Conservation (phyloP, 2,113 vertebrate genomes). For the Galeopterus variegatus region DNA sequence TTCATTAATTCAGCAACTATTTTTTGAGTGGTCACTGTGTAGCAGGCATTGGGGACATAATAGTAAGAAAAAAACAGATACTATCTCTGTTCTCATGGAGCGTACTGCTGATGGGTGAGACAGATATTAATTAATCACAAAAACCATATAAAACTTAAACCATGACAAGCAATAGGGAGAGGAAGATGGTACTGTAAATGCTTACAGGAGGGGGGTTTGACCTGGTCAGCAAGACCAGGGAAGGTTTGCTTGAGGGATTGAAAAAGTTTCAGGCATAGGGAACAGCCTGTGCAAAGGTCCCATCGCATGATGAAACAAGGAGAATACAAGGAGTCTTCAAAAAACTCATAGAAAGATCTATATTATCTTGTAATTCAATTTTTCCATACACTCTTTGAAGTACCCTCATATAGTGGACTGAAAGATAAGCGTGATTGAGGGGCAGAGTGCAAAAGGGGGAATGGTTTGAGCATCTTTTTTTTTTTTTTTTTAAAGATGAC, state of each 20-base stretch:
- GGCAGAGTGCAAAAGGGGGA: not conserved
- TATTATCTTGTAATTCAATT: too few species aligned
- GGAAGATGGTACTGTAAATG: not conserved
- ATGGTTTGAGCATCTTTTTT: too few species aligned
- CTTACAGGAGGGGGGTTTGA: not conserved
- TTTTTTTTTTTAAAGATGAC: too few species aligned
- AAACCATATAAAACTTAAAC: constrained; percentile 13
- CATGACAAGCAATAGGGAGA: not conserved
- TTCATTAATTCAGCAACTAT: constrained; percentile 25
- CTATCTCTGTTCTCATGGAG: not conserved
- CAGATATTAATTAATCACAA: not conserved
- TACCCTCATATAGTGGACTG: not conserved
- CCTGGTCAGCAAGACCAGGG: not conserved
- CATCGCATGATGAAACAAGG: not conserved
- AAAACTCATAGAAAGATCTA: too few species aligned
- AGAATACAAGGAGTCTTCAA: not conserved
- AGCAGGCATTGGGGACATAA: not conserved
- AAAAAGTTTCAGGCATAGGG: not conserved
- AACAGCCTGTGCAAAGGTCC: not conserved
- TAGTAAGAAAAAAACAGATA: not conserved
- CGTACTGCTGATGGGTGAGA: not conserved
- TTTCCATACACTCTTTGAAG: too few species aligned
- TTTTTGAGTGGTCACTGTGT: not conserved
- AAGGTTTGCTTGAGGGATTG: constrained; percentile 11
- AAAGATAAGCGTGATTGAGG: not conserved